Percentiles rank a stretch among this genome's conserved stretches.
Conservation (phyloP, 2,888 invertebrate genomes). For the Theodoxus fluviatilis region DNA sequence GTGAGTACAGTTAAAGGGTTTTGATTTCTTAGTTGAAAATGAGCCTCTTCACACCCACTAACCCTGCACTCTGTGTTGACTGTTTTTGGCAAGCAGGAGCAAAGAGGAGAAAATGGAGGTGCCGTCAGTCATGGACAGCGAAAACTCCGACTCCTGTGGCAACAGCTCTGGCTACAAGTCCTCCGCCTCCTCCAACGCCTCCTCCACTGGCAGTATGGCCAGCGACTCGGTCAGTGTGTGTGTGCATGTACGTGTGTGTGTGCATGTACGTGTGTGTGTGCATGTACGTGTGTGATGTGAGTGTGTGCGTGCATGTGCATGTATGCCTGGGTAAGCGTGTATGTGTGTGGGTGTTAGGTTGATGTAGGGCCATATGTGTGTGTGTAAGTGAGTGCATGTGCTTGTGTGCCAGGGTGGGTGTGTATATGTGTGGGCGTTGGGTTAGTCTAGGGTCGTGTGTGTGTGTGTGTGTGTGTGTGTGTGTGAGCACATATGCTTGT, state of each 20-base stretch:
- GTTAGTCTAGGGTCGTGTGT: background rate
- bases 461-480: background rate
- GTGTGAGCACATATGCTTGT: background rate
- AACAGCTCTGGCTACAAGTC: conserved; percentile 54
- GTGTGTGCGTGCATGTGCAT: conserved; percentile 1
- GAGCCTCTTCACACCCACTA: too few species aligned
- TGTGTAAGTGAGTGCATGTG: background rate
- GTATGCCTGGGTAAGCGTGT: background rate
- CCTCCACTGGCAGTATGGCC: conserved; percentile 47
- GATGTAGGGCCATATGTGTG: too few species aligned
- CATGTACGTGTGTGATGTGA: background rate
- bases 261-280: background rate
- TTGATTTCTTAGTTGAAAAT: too few species aligned
- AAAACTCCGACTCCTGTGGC: conserved; percentile 53
- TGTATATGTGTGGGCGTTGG: background rate
- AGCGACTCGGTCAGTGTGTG: conserved; percentile 53
- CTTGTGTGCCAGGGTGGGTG: background rate
- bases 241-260: conserved; percentile 4
- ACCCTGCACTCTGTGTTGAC: too few species aligned
- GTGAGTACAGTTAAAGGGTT: too few species aligned
- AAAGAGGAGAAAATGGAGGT: conserved; percentile 2
- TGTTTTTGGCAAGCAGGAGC: too few species aligned
- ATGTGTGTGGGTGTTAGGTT: background rate
- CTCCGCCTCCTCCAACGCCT: conserved; percentile 45
- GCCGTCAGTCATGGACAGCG: conserved; percentile 39